Evolutionary conservation across 2,113 vertebrate genomes (phyloP).

Genomic region (Isichthys henryi): DNA sequence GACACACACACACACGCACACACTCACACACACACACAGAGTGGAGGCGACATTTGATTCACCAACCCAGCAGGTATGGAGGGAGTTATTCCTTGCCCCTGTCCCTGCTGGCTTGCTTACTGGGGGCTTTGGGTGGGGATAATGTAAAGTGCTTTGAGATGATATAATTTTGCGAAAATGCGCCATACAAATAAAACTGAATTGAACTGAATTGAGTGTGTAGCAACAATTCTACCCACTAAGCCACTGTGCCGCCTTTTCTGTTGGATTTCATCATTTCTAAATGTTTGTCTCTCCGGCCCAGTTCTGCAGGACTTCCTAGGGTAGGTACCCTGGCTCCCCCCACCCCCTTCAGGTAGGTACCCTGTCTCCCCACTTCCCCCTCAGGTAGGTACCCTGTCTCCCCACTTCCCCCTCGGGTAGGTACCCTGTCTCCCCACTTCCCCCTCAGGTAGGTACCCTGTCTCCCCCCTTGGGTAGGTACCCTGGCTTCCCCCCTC

Average conservation of each 20-base stretch:
- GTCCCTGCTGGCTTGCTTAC: not conserved
- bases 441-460: no score
- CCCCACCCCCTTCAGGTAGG: no score
- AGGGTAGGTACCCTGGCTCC: no score
- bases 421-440: no score
- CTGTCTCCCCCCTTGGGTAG: no score
- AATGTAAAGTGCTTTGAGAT: not conserved
- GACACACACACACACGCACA: not conserved
- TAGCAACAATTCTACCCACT: not conserved
- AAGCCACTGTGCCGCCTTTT: not conserved
- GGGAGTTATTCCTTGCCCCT: not conserved
- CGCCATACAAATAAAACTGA: not conserved
- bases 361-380: no score
- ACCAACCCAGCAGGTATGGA: not conserved
- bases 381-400: not conserved
- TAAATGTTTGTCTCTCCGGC: not conserved
- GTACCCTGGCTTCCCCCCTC: no score
- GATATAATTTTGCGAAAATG: not conserved
- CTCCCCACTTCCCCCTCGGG: not conserved
- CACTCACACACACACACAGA: not conserved
- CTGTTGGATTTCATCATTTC: not conserved
- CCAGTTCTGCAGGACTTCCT: not conserved
- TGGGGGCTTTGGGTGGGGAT: not conserved
- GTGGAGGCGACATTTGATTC: not conserved
- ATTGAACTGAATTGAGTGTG: not conserved